Conservation (phyloP, 1,140 invertebrate species). For the Leptoteleia sp. region DNA sequence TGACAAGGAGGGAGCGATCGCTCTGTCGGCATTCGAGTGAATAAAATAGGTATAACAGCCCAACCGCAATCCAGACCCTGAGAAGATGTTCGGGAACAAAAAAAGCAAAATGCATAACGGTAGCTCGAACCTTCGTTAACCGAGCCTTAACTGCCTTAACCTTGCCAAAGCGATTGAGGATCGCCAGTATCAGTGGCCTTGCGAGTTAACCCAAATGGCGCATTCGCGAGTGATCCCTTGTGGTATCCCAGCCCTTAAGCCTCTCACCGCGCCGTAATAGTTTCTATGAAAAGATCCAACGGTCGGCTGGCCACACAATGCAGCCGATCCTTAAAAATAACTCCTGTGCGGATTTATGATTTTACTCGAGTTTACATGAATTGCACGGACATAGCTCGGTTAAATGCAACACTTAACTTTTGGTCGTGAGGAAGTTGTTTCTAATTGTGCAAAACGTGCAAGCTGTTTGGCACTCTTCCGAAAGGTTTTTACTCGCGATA, state of each 20-base stretch:
- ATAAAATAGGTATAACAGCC: conserved; percentile 61
- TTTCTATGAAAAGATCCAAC: conserved; percentile 57
- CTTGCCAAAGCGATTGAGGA: conserved; percentile 65
- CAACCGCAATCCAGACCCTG: conserved; percentile 60
- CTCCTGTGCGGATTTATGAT: conserved; percentile 31
- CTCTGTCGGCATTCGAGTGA: conserved; percentile 50
- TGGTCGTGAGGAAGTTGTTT: too few species aligned
- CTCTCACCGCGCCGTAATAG: conserved; percentile 38
- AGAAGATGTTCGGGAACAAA: conserved; percentile 55
- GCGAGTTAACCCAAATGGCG: conserved; percentile 49
- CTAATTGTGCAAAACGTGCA: too few species aligned
- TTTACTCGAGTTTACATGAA: conserved; percentile 9
- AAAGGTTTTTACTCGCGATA: too few species aligned
- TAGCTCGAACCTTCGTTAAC: conserved; percentile 65
- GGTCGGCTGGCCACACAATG: conserved; percentile 33
- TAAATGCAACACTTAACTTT: too few species aligned
- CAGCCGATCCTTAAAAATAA: conserved; percentile 38
- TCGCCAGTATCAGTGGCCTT: conserved; percentile 61
- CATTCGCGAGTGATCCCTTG: conserved; percentile 42
- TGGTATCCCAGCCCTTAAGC: conserved; percentile 38
- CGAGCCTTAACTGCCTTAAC: conserved; percentile 64
- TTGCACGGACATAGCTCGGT: conserved; percentile 7
- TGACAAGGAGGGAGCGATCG: conserved; percentile 20
- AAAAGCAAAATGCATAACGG: conserved; percentile 65
- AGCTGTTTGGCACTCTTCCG: too few species aligned